Conservation (phyloP, 2,888 invertebrate species). For the Cataglyphis albicans region DNA sequence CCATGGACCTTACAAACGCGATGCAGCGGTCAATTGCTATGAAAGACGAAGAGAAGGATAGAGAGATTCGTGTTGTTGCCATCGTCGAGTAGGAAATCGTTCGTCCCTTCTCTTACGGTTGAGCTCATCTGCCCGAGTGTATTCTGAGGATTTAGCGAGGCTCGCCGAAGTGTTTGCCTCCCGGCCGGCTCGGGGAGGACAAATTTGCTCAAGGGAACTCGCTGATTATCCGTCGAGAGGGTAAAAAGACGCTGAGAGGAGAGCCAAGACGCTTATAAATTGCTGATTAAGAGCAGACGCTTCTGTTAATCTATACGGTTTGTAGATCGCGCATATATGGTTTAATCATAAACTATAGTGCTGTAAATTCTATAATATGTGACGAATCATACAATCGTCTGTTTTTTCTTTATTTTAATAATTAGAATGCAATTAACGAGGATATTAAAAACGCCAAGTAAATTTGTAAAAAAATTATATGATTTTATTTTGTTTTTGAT, state of each 20-base stretch:
- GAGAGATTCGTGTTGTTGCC: constrained; percentile 20
- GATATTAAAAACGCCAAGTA: neutral
- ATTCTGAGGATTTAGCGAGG: constrained; percentile 73
- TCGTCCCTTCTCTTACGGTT: constrained; percentile 54
- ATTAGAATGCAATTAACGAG: constrained; percentile 8
- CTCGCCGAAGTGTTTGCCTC: constrained; percentile 72
- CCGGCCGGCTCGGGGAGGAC: constrained; percentile 62
- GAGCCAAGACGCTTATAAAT: constrained; percentile 71
- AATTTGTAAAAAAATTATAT: neutral
- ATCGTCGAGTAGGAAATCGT: constrained; percentile 58
- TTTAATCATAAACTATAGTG: constrained; percentile 1
- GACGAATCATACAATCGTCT: neutral
- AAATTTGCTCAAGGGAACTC: constrained; percentile 72
- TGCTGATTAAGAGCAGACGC: constrained; percentile 62
- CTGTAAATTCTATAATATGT: neutral
- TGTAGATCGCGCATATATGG: constrained; percentile 15
- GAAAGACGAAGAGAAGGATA: neutral
- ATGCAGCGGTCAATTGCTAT: constrained; percentile 64
- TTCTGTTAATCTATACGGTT: constrained; percentile 46
- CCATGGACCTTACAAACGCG: constrained; percentile 67
- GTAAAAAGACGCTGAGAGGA: constrained; percentile 67
- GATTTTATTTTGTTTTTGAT: constrained; percentile 30
- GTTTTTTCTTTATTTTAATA: neutral
- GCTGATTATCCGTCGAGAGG: constrained; percentile 70
- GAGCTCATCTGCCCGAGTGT: constrained; percentile 63